phyloP scores from a whole-genome alignment of 2,113 vertebrate genomes.

The Spheniscus mendiculus region DNA sequence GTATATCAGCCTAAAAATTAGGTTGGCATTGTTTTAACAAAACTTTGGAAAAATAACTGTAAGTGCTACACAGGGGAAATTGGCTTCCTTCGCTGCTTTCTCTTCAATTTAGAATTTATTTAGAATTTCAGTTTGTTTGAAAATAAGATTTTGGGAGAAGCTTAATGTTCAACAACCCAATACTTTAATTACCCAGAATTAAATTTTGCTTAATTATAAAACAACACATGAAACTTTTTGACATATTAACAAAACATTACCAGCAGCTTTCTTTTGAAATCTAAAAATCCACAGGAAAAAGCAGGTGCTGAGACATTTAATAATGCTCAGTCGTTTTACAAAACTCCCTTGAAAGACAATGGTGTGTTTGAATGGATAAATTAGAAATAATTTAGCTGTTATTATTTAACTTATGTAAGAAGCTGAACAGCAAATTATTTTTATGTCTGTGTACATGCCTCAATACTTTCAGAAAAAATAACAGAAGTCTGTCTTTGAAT shows the following conservation, averaged over 20 bases:
- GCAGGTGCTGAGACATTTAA: background rate
- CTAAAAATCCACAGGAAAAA: background rate
- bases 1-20: background rate
- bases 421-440: background rate
- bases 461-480: background rate
- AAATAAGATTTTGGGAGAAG: background rate
- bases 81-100: background rate
- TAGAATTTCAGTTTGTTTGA: background rate
- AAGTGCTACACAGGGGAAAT: background rate
- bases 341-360: background rate
- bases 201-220: constrained; percentile 1
- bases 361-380: background rate
- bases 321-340: background rate
- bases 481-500: background rate
- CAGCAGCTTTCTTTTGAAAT: background rate
- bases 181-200: background rate
- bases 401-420: background rate
- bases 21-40: background rate
- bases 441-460: background rate
- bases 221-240: background rate
- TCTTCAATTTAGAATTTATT: background rate
- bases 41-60: background rate
- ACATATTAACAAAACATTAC: background rate
- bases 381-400: background rate
- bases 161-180: background rate